These are phyloP conservation scores for Caracal caracal DNA, from an alignment of 2,113 vertebrate genomes.

Conservation along the genomic window DNA sequence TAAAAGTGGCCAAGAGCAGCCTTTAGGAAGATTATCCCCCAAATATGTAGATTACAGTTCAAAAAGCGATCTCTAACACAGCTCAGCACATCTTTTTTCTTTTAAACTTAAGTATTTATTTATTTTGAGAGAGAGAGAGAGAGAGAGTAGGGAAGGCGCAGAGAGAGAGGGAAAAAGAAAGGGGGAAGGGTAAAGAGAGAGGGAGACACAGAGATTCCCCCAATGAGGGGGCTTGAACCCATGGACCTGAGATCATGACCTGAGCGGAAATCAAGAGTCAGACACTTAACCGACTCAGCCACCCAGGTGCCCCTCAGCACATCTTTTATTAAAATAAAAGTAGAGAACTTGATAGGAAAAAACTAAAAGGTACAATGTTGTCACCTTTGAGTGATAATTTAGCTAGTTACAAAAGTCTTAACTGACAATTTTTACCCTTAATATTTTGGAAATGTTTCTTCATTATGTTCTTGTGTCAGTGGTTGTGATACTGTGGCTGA, in stretches of 20 bases:
- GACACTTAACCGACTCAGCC: too few relatives aligned
- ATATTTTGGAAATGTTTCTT: not conserved
- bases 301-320: not conserved
- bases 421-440: not conserved
- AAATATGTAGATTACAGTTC: not conserved
- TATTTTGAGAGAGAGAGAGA: too few relatives aligned
- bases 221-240: too few relatives aligned
- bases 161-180: too few relatives aligned
- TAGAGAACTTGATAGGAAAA: slow-evolving; percentile 15
- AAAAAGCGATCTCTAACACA: not conserved
- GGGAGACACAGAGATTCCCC: too few relatives aligned
- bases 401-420: slow-evolving; percentile 61
- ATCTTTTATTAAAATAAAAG: not conserved
- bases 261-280: too few relatives aligned
- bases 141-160: too few relatives aligned
- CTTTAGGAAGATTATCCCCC: not conserved
- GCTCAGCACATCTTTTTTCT: not conserved
- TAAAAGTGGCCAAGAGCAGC: not conserved
- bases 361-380: not conserved
- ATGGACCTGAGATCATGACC: too few relatives aligned
- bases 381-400: slow-evolving; percentile 33
- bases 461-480: not conserved
- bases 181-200: too few relatives aligned
- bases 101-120: too few relatives aligned
- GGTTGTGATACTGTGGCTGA: not conserved